Evolutionary conservation across 1,140 invertebrate species (phyloP), one percentile per base, ranked within the genome.

Genomic region (Bombyx mori): DNA sequence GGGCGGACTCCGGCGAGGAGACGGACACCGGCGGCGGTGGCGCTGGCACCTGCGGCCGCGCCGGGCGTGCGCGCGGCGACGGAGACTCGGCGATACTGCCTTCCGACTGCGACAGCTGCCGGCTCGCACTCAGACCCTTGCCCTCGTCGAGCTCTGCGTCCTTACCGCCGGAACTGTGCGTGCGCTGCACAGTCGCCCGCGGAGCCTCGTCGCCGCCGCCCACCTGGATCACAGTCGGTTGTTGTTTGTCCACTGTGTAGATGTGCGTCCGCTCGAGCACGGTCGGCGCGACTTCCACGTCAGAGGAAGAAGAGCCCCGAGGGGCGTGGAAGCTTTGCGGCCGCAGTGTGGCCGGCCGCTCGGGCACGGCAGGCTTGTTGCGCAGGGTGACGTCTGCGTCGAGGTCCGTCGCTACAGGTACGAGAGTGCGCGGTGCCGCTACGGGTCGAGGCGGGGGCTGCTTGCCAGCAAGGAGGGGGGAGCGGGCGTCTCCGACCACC

Each of bases 331-430:
- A 89, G 75, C 90, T 90, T 4, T 89, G 88, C 12, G 91, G 91
- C 57, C 92, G 88, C 45, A 94, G 80, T 43, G 90, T 90, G n/a
- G 91, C 90, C 5, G 93, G 93, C 56, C 93, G 87, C 69, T 93
- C 92, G 9, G 93, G 93, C 51, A 94, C 90, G 4, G 91, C 91
- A 6, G 93, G 93, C 79, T 93, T 94, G 71, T 87, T 82, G 8
- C 88, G 73, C 51, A 88, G 63, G 57, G 74, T 70, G 44, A 88
- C 79, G 22, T 88, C 80, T 26, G 42, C 62, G 42, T 54, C 64
- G 44, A 42, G 5, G 7, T 77, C 77, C 4, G 46, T 54, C 12
- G 57, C 62, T 8, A 69, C 63, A 1, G 78, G 74, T 43, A 86
- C 66, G 63, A 90, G 77, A 44, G 77, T 90, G 68, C 90, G 82